Evolutionary conservation across 2,113 vertebrate species (phyloP), one percentile per base, ranked within the genome.

Genomic region (Quiscalus mexicanus): DNA sequence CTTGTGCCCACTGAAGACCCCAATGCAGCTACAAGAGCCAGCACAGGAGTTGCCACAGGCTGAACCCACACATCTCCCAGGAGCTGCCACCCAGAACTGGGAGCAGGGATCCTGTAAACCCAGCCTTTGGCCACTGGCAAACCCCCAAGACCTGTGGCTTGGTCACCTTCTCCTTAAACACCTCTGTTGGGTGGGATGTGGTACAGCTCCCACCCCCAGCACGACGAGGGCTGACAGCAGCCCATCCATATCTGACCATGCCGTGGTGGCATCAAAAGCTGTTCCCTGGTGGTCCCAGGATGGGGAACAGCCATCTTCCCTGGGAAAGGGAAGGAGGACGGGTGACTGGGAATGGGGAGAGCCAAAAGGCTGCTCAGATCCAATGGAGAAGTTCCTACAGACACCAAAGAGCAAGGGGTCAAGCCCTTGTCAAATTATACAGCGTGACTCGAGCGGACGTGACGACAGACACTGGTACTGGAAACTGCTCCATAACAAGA

Each of bases 211-310:
- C 44, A 47, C 2, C 2, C 39, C 4, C 1, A 1, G 20, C 79
- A 68, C 0, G 0, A 45, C 0, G 0, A 42, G 42, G 53, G 21
- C 28, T 69, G 42, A 11, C 0, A 0, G 79, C 75, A 67, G n/a
- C 87, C 28, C 4, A 5, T 6, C 65, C 3, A 1, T 33, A 15
- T 42, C 44, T 6, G 3, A 45, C 12, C 3, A 20, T 12, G 22
- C 74, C 3, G 0, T 9, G 56, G 1, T 9, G 60, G 14, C 22
- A 70, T 56, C 60, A 23, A 53, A n/a, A 7, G 39, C 37, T 41
- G 12, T 42, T 90, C 39, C 75, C 67, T 44, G 14, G 64, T 0
- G 7, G 35, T 73, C 75, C 86, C 23, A 25, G 90, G 65, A 52
- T 25, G 27, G 16, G 82, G 18, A 8, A 12, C 47, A 85, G 58